phyloP scores from a whole-genome alignment of 2,888 invertebrate genomes.

The Cheilosia pagana region DNA sequence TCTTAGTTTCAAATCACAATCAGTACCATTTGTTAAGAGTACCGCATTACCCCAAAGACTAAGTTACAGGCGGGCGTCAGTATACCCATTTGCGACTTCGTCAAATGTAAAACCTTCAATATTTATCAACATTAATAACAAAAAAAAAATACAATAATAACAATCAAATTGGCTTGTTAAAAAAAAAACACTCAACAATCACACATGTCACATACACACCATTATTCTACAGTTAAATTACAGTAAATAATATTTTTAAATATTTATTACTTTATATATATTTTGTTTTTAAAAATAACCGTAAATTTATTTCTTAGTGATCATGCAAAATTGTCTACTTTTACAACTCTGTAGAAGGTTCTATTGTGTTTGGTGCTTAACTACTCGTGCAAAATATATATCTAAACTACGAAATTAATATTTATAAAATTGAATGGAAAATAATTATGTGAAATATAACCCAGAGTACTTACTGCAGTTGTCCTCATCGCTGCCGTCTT shows the following conservation, averaged over 20 bases:
- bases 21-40: neutral
- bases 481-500: conserved; percentile 85
- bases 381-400: conserved; percentile 36
- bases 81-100: neutral
- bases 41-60: neutral
- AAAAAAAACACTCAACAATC: conserved; percentile 23
- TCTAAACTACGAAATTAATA: neutral
- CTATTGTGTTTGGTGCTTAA: conserved; percentile 6
- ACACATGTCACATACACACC: conserved; percentile 20
- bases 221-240: neutral
- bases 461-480: conserved; percentile 83
- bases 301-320: conserved; percentile 58
- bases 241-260: neutral
- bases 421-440: neutral
- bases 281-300: neutral
- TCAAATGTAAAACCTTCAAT: neutral
- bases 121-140: neutral
- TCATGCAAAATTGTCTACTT: conserved; percentile 45
- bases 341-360: conserved; percentile 8
- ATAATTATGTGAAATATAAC: neutral
- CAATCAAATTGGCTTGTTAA: conserved; percentile 51
- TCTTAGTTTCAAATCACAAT: neutral
- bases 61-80: neutral
- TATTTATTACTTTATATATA: too few species aligned
- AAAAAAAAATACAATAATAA: conserved; percentile 16